These are phyloP conservation scores for Mesorhabditis spiculigera DNA, from an alignment of 2,888 invertebrate genomes.

Conservation along the genomic window DNA sequence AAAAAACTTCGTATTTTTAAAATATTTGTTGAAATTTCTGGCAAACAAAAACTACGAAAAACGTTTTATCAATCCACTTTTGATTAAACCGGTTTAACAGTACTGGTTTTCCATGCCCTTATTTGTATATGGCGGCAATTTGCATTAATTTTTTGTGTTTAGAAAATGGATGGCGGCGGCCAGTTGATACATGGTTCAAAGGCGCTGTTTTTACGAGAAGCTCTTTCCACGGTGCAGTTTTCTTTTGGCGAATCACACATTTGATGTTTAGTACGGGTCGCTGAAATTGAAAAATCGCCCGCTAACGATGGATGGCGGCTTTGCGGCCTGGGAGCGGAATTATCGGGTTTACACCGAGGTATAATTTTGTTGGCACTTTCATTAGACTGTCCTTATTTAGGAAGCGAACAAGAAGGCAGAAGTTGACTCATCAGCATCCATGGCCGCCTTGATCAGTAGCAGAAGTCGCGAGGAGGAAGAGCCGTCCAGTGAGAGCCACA, in stretches of 20 bases:
- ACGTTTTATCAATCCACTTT: no score
- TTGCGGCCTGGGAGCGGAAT: conserved; percentile 36
- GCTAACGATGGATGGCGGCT: conserved; percentile 48
- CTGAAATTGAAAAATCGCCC: conserved; percentile 24
- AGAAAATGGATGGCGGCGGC: no score
- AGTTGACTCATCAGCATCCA: neutral
- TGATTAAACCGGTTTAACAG: no score
- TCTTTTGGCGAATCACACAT: neutral
- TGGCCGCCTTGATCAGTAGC: no score
- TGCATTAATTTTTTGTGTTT: no score
- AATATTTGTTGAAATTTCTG: no score
- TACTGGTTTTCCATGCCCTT: no score
- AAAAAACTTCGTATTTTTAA: no score
- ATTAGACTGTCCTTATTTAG: neutral
- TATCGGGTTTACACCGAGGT: conserved; percentile 28
- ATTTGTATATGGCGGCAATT: no score
- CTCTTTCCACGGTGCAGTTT: neutral
- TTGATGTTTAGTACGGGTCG: conserved; percentile 20
- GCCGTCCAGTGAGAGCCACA: no score
- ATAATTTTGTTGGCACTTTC: neutral
- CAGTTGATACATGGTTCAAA: neutral
- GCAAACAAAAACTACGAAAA: no score
- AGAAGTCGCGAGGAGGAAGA: no score
- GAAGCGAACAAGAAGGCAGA: neutral
- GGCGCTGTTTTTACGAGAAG: conserved; percentile 7